phyloP scores from a whole-genome alignment of 1,140 invertebrate genomes.

The Belonocnema kinseyi region DNA sequence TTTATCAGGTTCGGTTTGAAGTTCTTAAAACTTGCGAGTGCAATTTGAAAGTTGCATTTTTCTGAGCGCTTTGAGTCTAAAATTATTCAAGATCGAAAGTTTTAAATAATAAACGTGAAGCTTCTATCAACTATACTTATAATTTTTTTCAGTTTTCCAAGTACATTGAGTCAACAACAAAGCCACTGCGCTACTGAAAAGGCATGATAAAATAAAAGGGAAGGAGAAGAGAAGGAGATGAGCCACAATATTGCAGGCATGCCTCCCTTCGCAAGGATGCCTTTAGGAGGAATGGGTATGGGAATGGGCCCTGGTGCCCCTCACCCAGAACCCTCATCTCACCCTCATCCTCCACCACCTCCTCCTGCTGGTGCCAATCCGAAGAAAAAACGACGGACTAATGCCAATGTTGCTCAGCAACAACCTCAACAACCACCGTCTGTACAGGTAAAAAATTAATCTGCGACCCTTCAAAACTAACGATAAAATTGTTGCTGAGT shows the following conservation, averaged over 20 bases:
- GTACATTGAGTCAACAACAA: slow-evolving; percentile 37
- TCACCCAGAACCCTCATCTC: slow-evolving; percentile 76
- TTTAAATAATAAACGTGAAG: no score
- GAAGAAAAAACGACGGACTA: slow-evolving; percentile 80
- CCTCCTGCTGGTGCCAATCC: slow-evolving; percentile 76
- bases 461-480: no score
- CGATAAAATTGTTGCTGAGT: no score
- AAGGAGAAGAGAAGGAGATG: slow-evolving; percentile 71
- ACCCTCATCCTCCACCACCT: slow-evolving; percentile 72
- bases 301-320: slow-evolving; percentile 70
- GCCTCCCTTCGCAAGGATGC: slow-evolving; percentile 76
- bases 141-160: neutral
- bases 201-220: slow-evolving; percentile 71
- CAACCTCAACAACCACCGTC: slow-evolving; percentile 75
- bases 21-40: no score
- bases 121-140: no score
- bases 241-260: slow-evolving; percentile 77
- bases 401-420: slow-evolving; percentile 72
- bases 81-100: no score
- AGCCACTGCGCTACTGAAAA: slow-evolving; percentile 59
- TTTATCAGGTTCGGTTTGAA: no score
- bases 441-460: slow-evolving; percentile 65
- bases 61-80: no score
- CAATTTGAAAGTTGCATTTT: no score
- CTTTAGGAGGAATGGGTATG: slow-evolving; percentile 75